Evolutionary conservation across 2,113 vertebrate species (phyloP).

Genomic region (Alligator sinensis): DNA sequence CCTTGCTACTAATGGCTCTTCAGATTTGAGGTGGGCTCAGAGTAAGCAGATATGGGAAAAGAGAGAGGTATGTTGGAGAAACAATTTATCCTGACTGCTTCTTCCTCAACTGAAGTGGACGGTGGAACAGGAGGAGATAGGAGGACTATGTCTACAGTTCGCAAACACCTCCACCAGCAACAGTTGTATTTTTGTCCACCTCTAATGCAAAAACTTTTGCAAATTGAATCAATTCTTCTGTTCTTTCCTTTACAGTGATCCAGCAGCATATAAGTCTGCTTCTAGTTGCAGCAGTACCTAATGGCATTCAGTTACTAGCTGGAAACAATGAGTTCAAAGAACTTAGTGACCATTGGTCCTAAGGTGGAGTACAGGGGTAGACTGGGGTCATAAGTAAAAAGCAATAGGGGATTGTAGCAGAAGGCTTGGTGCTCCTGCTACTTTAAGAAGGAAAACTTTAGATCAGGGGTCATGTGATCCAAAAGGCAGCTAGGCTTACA

Average conservation of each 20-base stretch:
- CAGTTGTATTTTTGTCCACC: neutral
- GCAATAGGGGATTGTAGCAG: no score
- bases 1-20: neutral
- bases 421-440: no score
- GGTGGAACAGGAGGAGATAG: neutral
- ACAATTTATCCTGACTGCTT: neutral
- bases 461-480: no score
- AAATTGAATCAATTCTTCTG: neutral
- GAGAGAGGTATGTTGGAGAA: neutral
- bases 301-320: no score
- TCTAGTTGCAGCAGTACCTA: no score
- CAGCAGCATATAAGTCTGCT: neutral
- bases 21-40: neutral
- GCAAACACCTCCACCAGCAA: neutral
- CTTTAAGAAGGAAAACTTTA: no score
- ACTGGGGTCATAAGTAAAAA: no score
- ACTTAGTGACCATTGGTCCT: no score
- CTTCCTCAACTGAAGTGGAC: neutral
- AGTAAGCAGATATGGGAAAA: neutral
- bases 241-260: neutral
- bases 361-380: no score
- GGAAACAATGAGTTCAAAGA: no score
- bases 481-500: no score
- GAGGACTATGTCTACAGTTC: neutral
- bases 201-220: neutral